Conservation (phyloP, 2,113 vertebrate species). For the Microtus richardsoni region DNA sequence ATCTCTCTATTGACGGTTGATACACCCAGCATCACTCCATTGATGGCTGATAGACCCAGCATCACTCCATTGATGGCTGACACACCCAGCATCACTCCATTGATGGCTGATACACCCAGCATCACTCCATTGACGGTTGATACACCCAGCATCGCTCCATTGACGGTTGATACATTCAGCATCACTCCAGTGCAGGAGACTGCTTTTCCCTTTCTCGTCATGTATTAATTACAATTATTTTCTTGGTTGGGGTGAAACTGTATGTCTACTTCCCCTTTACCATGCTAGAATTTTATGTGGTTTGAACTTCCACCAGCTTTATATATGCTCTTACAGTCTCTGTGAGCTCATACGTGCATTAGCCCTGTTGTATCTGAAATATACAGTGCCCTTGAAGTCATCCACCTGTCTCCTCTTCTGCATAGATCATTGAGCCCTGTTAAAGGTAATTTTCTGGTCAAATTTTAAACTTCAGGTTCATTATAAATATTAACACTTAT, state of each 20-base stretch:
- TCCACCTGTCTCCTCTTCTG: not conserved
- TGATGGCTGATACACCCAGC: not conserved
- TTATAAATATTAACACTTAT: not conserved
- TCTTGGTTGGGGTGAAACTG: not conserved
- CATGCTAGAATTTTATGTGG: not conserved
- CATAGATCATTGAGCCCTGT: not conserved
- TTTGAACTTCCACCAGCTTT: not conserved
- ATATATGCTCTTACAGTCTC: not conserved
- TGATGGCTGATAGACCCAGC: not conserved
- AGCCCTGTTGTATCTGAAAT: not conserved
- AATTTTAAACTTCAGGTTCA: constrained; percentile 37
- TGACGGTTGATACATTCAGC: not conserved
- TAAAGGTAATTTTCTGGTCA: not conserved
- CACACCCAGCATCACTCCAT: too few relatives aligned
- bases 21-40: not conserved
- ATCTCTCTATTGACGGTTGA: not conserved
- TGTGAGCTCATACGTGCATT: not conserved
- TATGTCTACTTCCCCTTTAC: not conserved
- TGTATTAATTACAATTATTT: not conserved
- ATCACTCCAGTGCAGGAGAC: not conserved
- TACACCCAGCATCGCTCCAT: not conserved
- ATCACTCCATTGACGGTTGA: not conserved
- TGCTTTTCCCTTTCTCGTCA: not conserved
- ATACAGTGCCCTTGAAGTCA: not conserved
- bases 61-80: not conserved